Percentiles rank a stretch among this genome's conserved stretches.
Conservation (phyloP, 2,113 vertebrate species). For the Pseudorasbora parva region DNA sequence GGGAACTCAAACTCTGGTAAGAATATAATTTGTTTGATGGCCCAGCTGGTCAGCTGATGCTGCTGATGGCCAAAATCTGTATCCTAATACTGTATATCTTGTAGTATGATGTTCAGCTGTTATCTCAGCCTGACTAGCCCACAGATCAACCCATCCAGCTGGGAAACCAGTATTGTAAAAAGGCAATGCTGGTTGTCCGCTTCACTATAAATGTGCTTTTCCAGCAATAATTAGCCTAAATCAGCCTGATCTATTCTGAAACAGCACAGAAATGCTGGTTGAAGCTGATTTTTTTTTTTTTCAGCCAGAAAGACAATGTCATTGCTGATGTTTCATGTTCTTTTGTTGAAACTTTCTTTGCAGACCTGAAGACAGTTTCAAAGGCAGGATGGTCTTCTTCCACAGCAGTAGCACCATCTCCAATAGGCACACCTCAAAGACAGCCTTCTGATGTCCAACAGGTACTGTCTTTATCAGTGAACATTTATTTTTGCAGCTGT, state of each 20-base stretch:
- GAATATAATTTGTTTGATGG: slow-evolving; percentile 11
- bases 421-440: slow-evolving; percentile 87
- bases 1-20: slow-evolving; percentile 87
- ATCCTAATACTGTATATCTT: neutral
- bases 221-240: neutral
- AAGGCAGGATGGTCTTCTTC: slow-evolving; percentile 88
- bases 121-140: neutral
- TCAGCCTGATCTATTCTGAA: neutral
- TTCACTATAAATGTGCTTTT: neutral
- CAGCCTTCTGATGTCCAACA: slow-evolving; percentile 85
- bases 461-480: slow-evolving; percentile 7
- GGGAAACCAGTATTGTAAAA: neutral
- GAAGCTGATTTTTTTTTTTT: no score
- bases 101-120: neutral
- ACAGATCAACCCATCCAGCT: neutral
- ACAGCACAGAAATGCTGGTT: neutral
- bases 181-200: no score
- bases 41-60: neutral
- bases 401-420: slow-evolving; percentile 86
- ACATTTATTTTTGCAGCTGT: neutral
- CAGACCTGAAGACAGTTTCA: slow-evolving; percentile 85
- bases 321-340: neutral
- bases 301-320: no score
- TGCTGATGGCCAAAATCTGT: neutral
- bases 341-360: slow-evolving; percentile 35